Base-by-base conservation (phyloP, 2,888 invertebrate genomes). In the Archaeoteleia sp. region DNA sequence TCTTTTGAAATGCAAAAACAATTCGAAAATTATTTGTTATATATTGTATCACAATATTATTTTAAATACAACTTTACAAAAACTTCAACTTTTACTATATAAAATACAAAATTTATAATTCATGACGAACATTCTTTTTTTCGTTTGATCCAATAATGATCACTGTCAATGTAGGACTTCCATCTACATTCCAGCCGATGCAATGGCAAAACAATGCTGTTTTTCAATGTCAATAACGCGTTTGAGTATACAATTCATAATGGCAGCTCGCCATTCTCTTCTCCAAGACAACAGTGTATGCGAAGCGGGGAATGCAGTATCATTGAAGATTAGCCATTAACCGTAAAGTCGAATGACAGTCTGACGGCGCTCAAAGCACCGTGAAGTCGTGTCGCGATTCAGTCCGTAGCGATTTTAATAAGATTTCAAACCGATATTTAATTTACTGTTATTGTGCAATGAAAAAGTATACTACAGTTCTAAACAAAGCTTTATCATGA, bases 251-350 rank as follows among this genome's bases (percentile, higher is more conserved):
- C 30, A 17, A 27, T 60, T 20, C 49, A 14, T 48, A 25, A 12
- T 27, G 34, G 23, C 39, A 27, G 20, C 17, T 25, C 58, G 35
- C 17, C 25, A 30, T 51, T 40, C 39, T 39, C 39, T 20, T 39
- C 39, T 20, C 32, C 17, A 4, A n/a, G 49, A 35, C 29, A 23
- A 32, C 39, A 37, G 15, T 51, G 37, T 30, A 32, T 17, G 14
- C 32, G 43, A 35, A 43, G 37, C 32, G 23, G 49, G 35, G 20
- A 49, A 61, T 45, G 51, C 51, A 17, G 13, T 45, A 61, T 51
- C 51, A 45, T 20, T 20, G 40, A 39, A 27, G 51, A 53, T 60
- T 60, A 60, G 17, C 45, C 45, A 40, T 61, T 54, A 48, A 40
- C 46, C 51, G 53, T 53, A 40, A 54, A 61, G 61, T 30, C 34